phyloP scores from a whole-genome alignment of 2,888 invertebrate species.

The Rhingia campestris region DNA sequence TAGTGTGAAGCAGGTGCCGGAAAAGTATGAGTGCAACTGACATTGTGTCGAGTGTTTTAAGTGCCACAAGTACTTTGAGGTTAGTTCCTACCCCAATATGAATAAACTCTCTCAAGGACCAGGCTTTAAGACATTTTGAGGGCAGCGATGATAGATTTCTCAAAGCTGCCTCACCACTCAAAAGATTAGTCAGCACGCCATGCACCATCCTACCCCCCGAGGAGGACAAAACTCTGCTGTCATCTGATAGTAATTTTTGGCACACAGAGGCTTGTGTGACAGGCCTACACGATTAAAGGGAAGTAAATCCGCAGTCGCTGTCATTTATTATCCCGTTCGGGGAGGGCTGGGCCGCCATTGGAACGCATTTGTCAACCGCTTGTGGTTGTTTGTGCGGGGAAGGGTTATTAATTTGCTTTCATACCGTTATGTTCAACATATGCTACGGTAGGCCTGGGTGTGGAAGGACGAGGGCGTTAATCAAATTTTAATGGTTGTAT shows the following conservation, averaged over 20 bases:
- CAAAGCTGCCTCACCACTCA: slow-evolving; percentile 19
- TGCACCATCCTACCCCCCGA: not conserved
- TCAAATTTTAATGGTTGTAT: slow-evolving; percentile 73
- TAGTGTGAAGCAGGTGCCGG: slow-evolving; percentile 65
- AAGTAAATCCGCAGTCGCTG: slow-evolving; percentile 65
- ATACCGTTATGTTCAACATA: slow-evolving; percentile 51
- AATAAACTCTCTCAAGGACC: not conserved
- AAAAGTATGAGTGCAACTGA: slow-evolving; percentile 21
- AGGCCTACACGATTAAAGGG: slow-evolving; percentile 58
- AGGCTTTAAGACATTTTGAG: slow-evolving; percentile 32
- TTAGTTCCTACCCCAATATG: not conserved
- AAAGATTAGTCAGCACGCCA: slow-evolving; percentile 6
- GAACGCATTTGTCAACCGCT: slow-evolving; percentile 59
- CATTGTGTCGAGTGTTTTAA: slow-evolving; percentile 25
- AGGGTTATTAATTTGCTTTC: slow-evolving; percentile 45
- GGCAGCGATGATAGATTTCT: slow-evolving; percentile 61
- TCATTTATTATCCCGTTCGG: slow-evolving; percentile 57
- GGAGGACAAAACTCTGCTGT: slow-evolving; percentile 50
- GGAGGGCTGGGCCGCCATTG: slow-evolving; percentile 22
- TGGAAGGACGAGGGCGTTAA: slow-evolving; percentile 54
- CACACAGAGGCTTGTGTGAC: slow-evolving; percentile 22
- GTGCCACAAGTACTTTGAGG: slow-evolving; percentile 27
- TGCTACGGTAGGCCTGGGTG: slow-evolving; percentile 29
- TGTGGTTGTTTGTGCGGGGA: slow-evolving; percentile 21
- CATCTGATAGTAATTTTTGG: slow-evolving; percentile 54